Base-by-base conservation (phyloP, 2,797 vertebrate genomes). In the Carcharodon carcharias region DNA sequence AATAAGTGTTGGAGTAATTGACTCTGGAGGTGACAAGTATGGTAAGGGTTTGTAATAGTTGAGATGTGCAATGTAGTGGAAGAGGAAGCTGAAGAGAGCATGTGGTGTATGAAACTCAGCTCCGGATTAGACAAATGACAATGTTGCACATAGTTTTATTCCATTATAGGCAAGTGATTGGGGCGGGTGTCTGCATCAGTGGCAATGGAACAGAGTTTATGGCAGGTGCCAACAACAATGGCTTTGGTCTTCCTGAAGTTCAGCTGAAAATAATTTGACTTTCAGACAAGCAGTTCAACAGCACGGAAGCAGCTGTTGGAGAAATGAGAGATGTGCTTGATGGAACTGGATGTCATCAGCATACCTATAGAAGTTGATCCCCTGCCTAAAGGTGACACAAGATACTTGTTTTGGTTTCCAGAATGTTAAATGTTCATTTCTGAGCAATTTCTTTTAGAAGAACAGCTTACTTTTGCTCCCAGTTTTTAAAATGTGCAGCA, bases 231-330 rank as follows among this genome's bases (percentile, higher is more conserved):
- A 31, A 73, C 73, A n/a, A 35, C 73, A 35, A n/a, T n/a, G 31
- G 73, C 73, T 77, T 77, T 77, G 73, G 73, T 77, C 73, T 77
- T 77, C 11, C 73, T 11, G 31, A 77, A 77, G 73, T 77, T 77
- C 73, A 77, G 73, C 73, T 77, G 73, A 77, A 77, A 77, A 77
- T 77, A 77, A n/a, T n/a, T 77, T 77, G 73, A n/a, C 73, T n/a
- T n/a, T 77, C 73, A n/a, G 73, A 77, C 73, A 77, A 35, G 69
- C 69, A 31, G 26, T 71, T 26, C 28, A 26, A 31, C 69, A 71
- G 26, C 69, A 71, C 69, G 8, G 26, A 71, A 71, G 69, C 71
- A 26, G 73, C 31, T 35, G 31, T 77, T 77, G 73, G 35, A 35
- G 11, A n/a, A 35, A 67, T 67, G 16, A 35, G 31, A 73, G 31